Base-by-base conservation (phyloP, 2,888 invertebrate species). In the Agonum fuliginosum region DNA sequence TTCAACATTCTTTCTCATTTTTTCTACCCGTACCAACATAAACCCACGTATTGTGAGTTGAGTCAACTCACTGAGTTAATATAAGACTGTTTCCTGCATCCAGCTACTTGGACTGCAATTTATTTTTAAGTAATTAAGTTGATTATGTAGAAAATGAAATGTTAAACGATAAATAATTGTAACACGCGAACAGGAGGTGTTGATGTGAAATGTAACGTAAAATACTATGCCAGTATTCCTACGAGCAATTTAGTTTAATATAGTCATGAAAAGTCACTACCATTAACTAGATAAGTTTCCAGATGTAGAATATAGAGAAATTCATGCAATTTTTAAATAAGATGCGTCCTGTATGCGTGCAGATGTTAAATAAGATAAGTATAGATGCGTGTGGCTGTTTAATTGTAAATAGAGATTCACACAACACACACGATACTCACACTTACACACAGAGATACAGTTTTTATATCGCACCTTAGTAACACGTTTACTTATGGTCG, bases 151-250 rank as follows among this genome's bases (percentile, higher is more conserved):
- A 67, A 43, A 62, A 73, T 46, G 67, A 41, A 70, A 46, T 70
- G 70, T 70, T 70, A 46, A 62, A 27, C 37, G 62, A 54, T 54
- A 62, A 70, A 46, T 70, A 70, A 46, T 27, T 70, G 48, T 70
- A 24, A 72, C 19, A 72, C 51, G 20, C 71, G 78, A 79, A 74
- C 24, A 74, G 46, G 17, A 72, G 72, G 46, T 74, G 62, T 74
- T 65, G 48, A 62, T 74, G 74, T 74, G 54, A 72, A 46, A 46
- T 74, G 74, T 74, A 70, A 54, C 46, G 37, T 77, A 70, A 69
- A 67, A 80, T 80, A 84, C 80, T 79, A 82, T 82, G 85, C 85
- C 86, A 86, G 86, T 86, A 86, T 86, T 86, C 85, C 85, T 86
- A 85, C 84, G 82, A 83, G 82, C 81, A 82, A 72, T 73, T 65